Percentiles rank a stretch among this genome's conserved stretches.
Evolutionary conservation across 2,888 invertebrate species (phyloP).

Genomic region (Altica lythri): DNA sequence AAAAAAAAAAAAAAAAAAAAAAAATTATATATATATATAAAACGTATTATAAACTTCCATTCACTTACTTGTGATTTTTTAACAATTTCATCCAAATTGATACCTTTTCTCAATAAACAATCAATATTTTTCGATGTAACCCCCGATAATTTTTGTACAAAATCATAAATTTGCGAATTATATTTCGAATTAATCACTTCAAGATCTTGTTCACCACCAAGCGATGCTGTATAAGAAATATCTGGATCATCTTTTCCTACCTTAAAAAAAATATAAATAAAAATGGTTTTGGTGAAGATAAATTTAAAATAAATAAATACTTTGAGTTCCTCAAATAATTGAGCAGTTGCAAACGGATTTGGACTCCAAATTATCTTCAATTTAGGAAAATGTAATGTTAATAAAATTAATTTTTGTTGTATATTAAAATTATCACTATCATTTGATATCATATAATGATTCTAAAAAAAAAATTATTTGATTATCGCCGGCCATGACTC

Average conservation of each 20-base stretch:
- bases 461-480: slow-evolving; percentile 59
- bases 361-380: slow-evolving; percentile 95
- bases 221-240: slow-evolving; percentile 69
- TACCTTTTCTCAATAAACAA: slow-evolving; percentile 72
- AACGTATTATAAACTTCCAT: background rate
- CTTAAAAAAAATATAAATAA: slow-evolving; percentile 55
- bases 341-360: slow-evolving; percentile 93
- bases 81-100: slow-evolving; percentile 54
- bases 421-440: slow-evolving; percentile 78
- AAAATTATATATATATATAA: background rate
- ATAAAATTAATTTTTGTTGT: slow-evolving; percentile 83
- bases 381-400: slow-evolving; percentile 95
- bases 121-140: slow-evolving; percentile 85
- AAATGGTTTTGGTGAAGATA: slow-evolving; percentile 1
- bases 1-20: background rate
- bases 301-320: slow-evolving; percentile 55
- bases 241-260: slow-evolving; percentile 83
- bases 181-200: slow-evolving; percentile 61
- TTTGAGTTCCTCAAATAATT: slow-evolving; percentile 94
- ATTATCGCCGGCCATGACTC: no score
- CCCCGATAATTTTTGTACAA: slow-evolving; percentile 86
- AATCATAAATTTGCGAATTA: slow-evolving; percentile 65
- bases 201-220: slow-evolving; percentile 69
- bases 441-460: slow-evolving; percentile 77
- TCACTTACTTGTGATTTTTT: slow-evolving; percentile 45